phyloP scores from a whole-genome alignment of 1,140 invertebrate genomes.

The Heterodera carotae region DNA sequence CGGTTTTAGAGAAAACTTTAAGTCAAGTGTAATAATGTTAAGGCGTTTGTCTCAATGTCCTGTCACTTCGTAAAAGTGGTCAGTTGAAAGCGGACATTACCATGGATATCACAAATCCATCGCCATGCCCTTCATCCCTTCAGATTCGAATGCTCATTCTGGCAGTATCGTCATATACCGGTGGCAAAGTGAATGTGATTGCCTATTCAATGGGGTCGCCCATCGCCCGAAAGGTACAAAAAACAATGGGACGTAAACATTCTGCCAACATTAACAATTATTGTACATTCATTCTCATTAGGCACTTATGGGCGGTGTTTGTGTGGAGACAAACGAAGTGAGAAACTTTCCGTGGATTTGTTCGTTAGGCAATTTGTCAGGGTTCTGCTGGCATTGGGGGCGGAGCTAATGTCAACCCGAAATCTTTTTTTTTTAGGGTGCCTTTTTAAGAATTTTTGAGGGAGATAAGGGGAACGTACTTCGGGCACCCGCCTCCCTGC shows the following conservation, averaged over 20 bases:
- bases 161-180: conserved; percentile 59
- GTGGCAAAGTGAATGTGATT: conserved; percentile 58
- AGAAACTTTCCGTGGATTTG: not conserved
- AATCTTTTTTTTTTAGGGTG: too few relatives aligned
- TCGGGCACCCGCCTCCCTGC: too few relatives aligned
- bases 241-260: conserved; percentile 42
- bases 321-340: conserved; percentile 54
- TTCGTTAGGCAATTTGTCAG: too few relatives aligned
- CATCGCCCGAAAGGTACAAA: conserved; percentile 60
- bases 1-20: not conserved
- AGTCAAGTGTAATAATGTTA: not conserved
- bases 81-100: not conserved
- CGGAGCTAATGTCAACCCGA: too few relatives aligned
- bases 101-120: conserved; percentile 37
- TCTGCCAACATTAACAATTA: too few relatives aligned
- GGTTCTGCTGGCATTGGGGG: too few relatives aligned
- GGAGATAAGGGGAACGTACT: too few relatives aligned
- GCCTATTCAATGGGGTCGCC: conserved; percentile 65
- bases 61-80: conserved; percentile 63
- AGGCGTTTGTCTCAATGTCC: conserved; percentile 60
- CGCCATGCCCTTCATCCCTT: not conserved
- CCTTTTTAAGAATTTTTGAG: too few relatives aligned
- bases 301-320: conserved; percentile 57
- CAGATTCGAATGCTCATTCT: conserved; percentile 60
- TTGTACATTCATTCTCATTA: conserved; percentile 40